These are phyloP conservation scores for Fistularia commersonii DNA, from an alignment of 2,797 vertebrate species.

Conservation along the genomic window DNA sequence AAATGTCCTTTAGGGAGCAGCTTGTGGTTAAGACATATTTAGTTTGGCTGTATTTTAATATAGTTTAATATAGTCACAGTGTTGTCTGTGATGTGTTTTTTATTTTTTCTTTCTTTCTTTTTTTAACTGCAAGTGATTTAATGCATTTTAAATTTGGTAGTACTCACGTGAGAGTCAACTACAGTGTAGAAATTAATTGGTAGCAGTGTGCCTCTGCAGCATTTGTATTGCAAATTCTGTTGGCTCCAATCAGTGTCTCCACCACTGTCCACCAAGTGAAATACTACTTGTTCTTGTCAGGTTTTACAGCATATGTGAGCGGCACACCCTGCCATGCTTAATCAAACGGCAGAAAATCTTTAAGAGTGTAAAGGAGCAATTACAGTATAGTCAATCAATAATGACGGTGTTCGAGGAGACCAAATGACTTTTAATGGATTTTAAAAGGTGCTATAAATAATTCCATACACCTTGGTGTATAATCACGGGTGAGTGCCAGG, in stretches of 20 bases:
- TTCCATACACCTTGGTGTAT: constrained; percentile 64
- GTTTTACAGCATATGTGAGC: constrained; percentile 54
- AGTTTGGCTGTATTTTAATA: neutral
- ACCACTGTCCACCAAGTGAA: constrained; percentile 44
- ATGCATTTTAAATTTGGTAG: constrained; percentile 14
- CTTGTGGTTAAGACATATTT: too few species aligned
- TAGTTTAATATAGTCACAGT: neutral
- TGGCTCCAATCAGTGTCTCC: constrained; percentile 3
- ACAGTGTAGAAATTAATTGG: constrained; percentile 20
- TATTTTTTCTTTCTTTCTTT: neutral
- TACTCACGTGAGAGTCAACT: constrained; percentile 11
- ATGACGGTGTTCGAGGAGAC: constrained; percentile 68
- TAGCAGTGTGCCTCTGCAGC: neutral
- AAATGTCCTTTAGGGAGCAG: too few species aligned
- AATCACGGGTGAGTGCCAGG: constrained; percentile 58
- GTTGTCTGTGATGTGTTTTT: neutral
- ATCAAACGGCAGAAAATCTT: constrained; percentile 74
- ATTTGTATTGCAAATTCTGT: constrained; percentile 29
- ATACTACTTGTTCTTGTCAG: constrained; percentile 39
- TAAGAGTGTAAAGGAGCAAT: constrained; percentile 72
- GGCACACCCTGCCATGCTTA: constrained; percentile 54
- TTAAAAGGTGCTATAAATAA: constrained; percentile 77
- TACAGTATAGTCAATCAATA: constrained; percentile 78
- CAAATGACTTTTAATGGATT: constrained; percentile 75
- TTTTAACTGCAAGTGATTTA: neutral